Conservation (phyloP, 2,888 invertebrate genomes). For the Chironomus riparius region DNA sequence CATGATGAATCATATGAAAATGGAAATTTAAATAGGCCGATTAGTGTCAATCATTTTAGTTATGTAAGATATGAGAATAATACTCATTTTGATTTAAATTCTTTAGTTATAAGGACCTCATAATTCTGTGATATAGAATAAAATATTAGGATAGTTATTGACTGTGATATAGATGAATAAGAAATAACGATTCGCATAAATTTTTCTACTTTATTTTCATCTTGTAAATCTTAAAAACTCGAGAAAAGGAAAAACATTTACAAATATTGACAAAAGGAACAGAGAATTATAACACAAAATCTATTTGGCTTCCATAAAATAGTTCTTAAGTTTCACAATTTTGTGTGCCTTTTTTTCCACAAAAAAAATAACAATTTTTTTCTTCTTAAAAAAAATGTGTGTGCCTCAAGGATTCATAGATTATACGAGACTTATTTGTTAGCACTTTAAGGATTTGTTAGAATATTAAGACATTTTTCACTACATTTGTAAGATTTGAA, state of each 20-base stretch:
- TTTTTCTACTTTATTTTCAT: neutral
- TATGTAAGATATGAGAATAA: slow-evolving; percentile 3
- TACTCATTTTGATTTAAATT: neutral
- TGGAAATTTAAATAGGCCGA: slow-evolving; percentile 22
- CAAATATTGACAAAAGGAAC: neutral
- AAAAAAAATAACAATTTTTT: neutral
- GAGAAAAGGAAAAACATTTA: neutral
- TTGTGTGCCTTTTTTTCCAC: neutral
- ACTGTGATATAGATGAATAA: neutral
- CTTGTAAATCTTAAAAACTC: neutral
- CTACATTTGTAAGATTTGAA: neutral
- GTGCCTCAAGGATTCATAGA: slow-evolving; percentile 2
- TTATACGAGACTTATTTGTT: slow-evolving; percentile 10
- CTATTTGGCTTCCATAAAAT: slow-evolving; percentile 25
- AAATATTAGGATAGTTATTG: neutral
- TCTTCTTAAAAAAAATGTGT: neutral
- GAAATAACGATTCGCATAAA: neutral
- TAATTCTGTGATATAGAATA: slow-evolving; percentile 11
- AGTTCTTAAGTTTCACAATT: slow-evolving; percentile 1
- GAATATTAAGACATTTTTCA: neutral
- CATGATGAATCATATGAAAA: neutral
- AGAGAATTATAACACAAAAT: slow-evolving; percentile 2
- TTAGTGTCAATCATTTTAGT: slow-evolving; percentile 27
- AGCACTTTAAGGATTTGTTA: neutral
- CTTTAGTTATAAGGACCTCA: neutral